Base-by-base conservation (phyloP, 1,140 invertebrate species). In the Ruditapes philippinarum region DNA sequence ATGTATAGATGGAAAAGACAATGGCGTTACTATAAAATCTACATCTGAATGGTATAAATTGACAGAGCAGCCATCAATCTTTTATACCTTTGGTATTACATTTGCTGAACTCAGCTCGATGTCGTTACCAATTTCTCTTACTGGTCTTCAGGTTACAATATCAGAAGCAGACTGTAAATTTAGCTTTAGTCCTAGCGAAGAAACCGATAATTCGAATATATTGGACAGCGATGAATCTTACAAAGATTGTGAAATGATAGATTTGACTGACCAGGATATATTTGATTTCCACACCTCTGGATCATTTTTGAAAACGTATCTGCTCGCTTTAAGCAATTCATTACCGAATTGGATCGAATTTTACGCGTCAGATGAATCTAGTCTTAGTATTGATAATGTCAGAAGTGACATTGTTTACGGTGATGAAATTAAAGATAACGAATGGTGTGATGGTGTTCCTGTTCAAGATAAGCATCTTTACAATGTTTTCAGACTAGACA, bases 331-430 rank as follows among this genome's bases (percentile, higher is more conserved):
- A 9, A 5, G 36, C 11, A 9, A 3, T 19, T 17, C 57, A 38
- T 25, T 86, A n/a, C 83, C 83, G 12, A 28, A 74, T 19, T 86
- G 60, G 49, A 38, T 86, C 28, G n/a, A 31, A 0, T 76, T 86
- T 12, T 25, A 45, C 5, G 19, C 38, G n/a, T 25, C 25, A 28
- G 40, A 31, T 60, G 17, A 28, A 7, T 36, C 22, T 1, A 5
- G 57, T 3, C 1, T 86, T 9, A 19, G 9, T 9, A 25, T 86
- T 33, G 25, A 54, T 9, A 36, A 74, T 45, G 12, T 76, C 0
- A 49, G 51, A 25, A 73, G 25, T 31, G 70, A 76, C 28, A 4
- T 86, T 11, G 14, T 74, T 25, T 57, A 73, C 25, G 83, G 83
- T 12, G 45, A 22, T 22, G 49, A 74, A n/a, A 86, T 86, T 17